Percentiles rank a stretch among this genome's conserved stretches.
Evolutionary conservation across 2,797 vertebrate species (phyloP).

Genomic region (Natrix natrix): DNA sequence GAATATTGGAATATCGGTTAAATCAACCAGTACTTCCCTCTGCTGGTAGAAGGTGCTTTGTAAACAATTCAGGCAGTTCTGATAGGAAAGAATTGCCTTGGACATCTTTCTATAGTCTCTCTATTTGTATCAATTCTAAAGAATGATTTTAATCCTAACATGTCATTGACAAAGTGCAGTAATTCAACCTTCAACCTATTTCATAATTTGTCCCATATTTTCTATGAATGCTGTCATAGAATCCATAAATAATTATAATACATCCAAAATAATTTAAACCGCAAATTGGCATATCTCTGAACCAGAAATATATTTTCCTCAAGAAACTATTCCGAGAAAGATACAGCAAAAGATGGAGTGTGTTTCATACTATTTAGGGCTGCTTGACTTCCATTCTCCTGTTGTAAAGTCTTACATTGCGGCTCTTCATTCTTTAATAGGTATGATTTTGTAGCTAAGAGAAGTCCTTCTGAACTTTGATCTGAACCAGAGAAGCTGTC

Average conservation of each 20-base stretch:
- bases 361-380: background rate
- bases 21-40: background rate
- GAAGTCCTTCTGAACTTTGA: background rate
- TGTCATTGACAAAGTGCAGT: background rate
- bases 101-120: background rate
- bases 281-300: background rate
- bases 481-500: background rate
- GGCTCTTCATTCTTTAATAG: background rate
- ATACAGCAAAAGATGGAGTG: background rate
- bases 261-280: background rate
- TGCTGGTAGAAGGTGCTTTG: background rate
- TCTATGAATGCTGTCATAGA: background rate
- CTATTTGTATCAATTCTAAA: background rate
- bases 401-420: too few species aligned
- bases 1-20: background rate
- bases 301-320: background rate
- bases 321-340: background rate
- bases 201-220: background rate
- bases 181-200: background rate
- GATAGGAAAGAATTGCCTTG: background rate
- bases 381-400: background rate
- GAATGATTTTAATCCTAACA: background rate
- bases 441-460: background rate
- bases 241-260: background rate
- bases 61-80: background rate